Evolutionary conservation across 2,113 vertebrate genomes (phyloP).

Genomic region (Guaruba guarouba): DNA sequence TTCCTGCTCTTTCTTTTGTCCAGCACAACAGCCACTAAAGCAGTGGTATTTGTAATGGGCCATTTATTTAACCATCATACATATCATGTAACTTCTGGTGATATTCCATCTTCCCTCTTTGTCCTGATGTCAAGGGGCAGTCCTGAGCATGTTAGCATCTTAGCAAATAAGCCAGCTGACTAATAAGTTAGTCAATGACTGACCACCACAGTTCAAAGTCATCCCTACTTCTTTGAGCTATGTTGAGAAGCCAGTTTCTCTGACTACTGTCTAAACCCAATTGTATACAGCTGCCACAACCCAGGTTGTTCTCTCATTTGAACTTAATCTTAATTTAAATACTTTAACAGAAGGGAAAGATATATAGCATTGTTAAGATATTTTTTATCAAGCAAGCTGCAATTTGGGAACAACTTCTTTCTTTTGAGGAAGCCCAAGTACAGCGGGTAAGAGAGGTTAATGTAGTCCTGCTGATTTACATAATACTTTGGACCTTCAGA

Average conservation of each 20-base stretch:
- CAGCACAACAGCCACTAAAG: slow-evolving; percentile 49
- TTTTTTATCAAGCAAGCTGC: neutral
- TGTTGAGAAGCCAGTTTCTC: slow-evolving; percentile 72
- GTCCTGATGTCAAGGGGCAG: slow-evolving; percentile 70
- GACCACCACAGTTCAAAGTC: slow-evolving; percentile 71
- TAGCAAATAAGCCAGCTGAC: slow-evolving; percentile 60
- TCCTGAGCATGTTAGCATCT: slow-evolving; percentile 68
- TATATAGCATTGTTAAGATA: slow-evolving; percentile 60
- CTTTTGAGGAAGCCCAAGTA: neutral
- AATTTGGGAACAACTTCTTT: neutral
- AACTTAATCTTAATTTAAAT: slow-evolving; percentile 71
- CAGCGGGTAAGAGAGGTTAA: neutral
- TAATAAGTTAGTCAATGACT: slow-evolving; percentile 68
- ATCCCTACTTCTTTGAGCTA: slow-evolving; percentile 71
- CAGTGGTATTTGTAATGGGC: slow-evolving; percentile 70
- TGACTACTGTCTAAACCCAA: slow-evolving; percentile 58
- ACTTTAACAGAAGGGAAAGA: slow-evolving; percentile 72
- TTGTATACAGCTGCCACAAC: slow-evolving; percentile 72
- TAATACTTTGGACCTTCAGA: neutral
- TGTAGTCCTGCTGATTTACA: neutral
- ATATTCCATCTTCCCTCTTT: slow-evolving; percentile 44
- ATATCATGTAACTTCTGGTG: slow-evolving; percentile 71
- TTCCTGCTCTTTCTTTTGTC: slow-evolving; percentile 60
- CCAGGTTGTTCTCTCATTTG: slow-evolving; percentile 74
- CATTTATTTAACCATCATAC: slow-evolving; percentile 72